These are phyloP conservation scores for Drosophila aff. DNA, from an alignment of 1,140 invertebrate genomes.

Conservation along the genomic window DNA sequence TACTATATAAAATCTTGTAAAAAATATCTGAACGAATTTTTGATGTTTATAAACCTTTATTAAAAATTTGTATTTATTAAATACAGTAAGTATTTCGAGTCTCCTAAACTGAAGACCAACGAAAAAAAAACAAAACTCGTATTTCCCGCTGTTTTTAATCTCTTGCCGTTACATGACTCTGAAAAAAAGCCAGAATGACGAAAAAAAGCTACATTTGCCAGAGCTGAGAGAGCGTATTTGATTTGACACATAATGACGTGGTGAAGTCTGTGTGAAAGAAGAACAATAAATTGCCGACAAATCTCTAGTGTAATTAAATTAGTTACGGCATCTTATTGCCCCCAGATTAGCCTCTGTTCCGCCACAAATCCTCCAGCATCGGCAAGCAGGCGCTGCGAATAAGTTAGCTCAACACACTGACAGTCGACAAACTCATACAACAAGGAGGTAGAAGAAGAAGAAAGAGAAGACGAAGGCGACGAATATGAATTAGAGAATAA, in stretches of 20 bases:
- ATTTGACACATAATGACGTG: conserved; percentile 66
- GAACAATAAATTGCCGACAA: conserved; percentile 80
- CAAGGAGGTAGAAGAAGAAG: conserved; percentile 33
- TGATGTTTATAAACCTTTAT: neutral
- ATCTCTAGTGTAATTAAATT: conserved; percentile 67
- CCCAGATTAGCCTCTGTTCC: neutral
- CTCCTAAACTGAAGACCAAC: neutral
- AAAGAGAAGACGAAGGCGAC: conserved; percentile 11
- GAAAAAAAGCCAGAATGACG: neutral
- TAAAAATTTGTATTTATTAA: neutral
- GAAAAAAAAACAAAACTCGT: neutral
- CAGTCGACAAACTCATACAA: conserved; percentile 23
- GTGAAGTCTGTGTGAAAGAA: conserved; percentile 74
- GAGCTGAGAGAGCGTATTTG: conserved; percentile 15
- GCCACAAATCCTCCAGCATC: neutral
- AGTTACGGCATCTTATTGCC: conserved; percentile 29
- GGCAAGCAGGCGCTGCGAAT: conserved; percentile 26
- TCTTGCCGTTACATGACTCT: neutral
- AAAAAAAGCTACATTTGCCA: neutral
- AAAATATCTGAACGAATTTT: neutral
- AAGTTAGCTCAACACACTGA: conserved; percentile 11
- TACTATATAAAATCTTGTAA: neutral
- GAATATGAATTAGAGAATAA: conserved; percentile 61
- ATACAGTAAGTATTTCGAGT: neutral
- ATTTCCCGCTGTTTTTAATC: neutral